Conservation (phyloP, 2,113 vertebrate species). For the Ovibos moschatus region DNA sequence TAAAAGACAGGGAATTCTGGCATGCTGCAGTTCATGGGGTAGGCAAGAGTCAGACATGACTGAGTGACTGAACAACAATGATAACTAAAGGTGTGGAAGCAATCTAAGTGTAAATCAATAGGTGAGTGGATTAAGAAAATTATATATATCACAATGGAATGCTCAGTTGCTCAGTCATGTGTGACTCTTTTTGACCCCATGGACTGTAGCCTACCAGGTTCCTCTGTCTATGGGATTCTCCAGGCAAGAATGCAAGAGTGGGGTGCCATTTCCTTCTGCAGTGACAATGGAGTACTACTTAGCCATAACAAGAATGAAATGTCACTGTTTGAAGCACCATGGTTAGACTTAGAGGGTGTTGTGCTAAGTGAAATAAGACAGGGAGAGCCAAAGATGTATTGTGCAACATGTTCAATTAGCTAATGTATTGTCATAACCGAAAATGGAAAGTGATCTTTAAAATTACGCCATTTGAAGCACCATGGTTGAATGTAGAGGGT, state of each 20-base stretch:
- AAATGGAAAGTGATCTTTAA: neutral
- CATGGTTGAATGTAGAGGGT: neutral
- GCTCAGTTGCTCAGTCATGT: neutral
- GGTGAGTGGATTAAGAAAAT: neutral
- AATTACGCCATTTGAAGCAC: neutral
- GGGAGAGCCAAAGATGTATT: neutral
- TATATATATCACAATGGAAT: neutral
- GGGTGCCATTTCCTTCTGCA: neutral
- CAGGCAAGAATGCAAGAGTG: neutral
- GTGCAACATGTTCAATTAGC: neutral
- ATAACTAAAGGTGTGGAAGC: neutral
- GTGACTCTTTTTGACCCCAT: neutral
- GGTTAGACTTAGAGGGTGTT: neutral
- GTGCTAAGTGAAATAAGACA: neutral
- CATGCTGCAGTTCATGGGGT: neutral
- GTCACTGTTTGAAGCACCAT: neutral
- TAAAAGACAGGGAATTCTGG: neutral
- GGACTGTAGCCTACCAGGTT: neutral
- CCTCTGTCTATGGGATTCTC: neutral
- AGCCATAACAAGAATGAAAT: neutral
- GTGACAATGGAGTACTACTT: neutral
- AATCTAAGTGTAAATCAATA: neutral
- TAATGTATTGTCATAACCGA: neutral
- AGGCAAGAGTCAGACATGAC: neutral
- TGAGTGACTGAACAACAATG: neutral